Evolutionary conservation across 2,113 vertebrate genomes (phyloP), one percentile per base, ranked within the genome.

Genomic region (Gadus chalcogrammus): DNA sequence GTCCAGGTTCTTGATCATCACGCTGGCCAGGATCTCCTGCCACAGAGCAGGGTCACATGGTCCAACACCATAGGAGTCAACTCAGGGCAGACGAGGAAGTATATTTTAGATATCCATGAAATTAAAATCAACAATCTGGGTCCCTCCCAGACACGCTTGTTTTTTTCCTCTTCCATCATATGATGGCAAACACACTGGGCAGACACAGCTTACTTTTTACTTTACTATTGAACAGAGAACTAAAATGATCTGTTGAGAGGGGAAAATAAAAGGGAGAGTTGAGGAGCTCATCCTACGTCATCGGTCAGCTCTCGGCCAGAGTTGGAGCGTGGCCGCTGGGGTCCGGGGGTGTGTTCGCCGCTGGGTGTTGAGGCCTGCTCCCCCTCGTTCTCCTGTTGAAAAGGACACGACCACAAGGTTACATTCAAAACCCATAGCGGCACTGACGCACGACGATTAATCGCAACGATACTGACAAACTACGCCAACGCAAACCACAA

Each of bases 1-100:
- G 88, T 99, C 97, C 31, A 99, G 91, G 88, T 99, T 99, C 90
- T 99, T 99, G 84, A 99, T 98, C 97, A 99, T 99, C 77, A 99
- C 97, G 81, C 96, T 99, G 27, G 97, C 97, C 81, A 99, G 89
- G 85, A 99, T 99, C 93, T 99, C 97, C 97, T 99, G 64, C 74
- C 11, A 48, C 5, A 48, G 42, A 48, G 9, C 9, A 48, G 42
- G 42, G 42, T 8, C 42, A 9, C 42, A 13, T 48, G 42, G 42
- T 48, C 42, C 2, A 48, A 48, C 42, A 48, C 9, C 42, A 48
- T n/a, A 13, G 42, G 11, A 48, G 42, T 48, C 7, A 48, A 48
- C 5, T 48, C 42, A 48, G 42, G 12, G 9, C 42, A 48, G 8
- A 48, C 12, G 1, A 48, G 8, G 42, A 48, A 48, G 24, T 24